Percentiles rank a stretch among this genome's conserved stretches.
Conservation (phyloP, 2,888 invertebrate species). For the Catocala fraxini region DNA sequence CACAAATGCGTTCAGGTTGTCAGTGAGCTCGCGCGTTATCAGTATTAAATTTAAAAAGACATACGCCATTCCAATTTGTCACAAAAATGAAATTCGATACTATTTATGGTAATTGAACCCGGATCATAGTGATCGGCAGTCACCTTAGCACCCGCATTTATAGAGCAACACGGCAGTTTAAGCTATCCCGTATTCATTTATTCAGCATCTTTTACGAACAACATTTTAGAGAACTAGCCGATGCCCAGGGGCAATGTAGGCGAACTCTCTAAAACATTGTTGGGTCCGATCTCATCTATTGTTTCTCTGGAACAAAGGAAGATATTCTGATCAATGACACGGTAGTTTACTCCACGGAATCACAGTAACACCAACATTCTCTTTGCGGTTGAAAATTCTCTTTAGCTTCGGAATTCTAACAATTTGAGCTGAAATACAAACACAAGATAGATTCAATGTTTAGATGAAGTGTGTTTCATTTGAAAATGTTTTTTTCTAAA, state of each 20-base stretch:
- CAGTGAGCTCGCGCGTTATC: too few relatives aligned
- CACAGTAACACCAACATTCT: neutral
- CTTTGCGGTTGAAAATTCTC: constrained; percentile 1
- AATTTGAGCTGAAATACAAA: constrained; percentile 1
- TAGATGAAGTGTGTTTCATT: too few relatives aligned
- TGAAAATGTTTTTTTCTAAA: too few relatives aligned
- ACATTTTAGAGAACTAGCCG: constrained; percentile 33
- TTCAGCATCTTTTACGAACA: constrained; percentile 29
- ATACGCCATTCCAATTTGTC: too few relatives aligned
- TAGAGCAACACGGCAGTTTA: neutral
- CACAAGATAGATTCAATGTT: neutral
- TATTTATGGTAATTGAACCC: too few relatives aligned
- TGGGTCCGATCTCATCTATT: constrained; percentile 39
- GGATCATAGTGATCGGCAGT: too few relatives aligned
- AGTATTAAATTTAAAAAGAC: too few relatives aligned
- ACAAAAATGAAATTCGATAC: too few relatives aligned
- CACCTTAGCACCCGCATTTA: too few relatives aligned
- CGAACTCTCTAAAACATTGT: constrained; percentile 39
- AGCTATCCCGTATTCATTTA: constrained; percentile 28
- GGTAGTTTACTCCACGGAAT: constrained; percentile 13
- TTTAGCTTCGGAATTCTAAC: neutral
- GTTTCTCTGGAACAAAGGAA: constrained; percentile 36
- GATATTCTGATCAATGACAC: constrained; percentile 37
- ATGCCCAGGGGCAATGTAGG: constrained; percentile 35
- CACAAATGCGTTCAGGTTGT: too few relatives aligned